Evolutionary conservation across 2,797 vertebrate genomes (phyloP).

Genomic region (Podargus strigoides): DNA sequence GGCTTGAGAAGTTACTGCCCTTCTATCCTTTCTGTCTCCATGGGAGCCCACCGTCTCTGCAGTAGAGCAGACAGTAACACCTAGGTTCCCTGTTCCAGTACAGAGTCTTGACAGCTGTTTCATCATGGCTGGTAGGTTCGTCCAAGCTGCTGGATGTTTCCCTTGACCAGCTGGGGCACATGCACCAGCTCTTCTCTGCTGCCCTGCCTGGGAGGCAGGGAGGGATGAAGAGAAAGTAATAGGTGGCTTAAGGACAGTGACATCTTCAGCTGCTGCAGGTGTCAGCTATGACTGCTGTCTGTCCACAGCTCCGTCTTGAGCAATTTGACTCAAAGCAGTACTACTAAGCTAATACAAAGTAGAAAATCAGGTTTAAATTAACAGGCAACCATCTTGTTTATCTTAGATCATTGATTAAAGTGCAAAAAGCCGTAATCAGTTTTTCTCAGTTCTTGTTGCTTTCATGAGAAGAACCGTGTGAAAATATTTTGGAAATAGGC

Average conservation of each 20-base stretch:
- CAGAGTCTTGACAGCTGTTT: not conserved
- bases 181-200: not conserved
- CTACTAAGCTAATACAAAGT: not conserved
- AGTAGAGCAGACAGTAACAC: not conserved
- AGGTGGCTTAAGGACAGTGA: not conserved
- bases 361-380: not conserved
- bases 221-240: not conserved
- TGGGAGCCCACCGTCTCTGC: accelerated
- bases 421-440: not conserved
- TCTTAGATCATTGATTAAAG: not conserved
- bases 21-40: not conserved
- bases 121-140: not conserved
- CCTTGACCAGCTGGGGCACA: not conserved
- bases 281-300: not conserved
- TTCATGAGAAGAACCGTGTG: not conserved
- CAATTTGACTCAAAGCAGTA: not conserved
- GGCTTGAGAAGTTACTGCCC: not conserved
- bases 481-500: not conserved
- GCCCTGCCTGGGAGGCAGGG: not conserved
- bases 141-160: not conserved
- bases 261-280: not conserved
- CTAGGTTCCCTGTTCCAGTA: not conserved
- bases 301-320: not conserved
- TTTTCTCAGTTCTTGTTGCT: not conserved
- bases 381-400: not conserved